These are phyloP conservation scores for Drymonia ruficornis DNA, from an alignment of 2,888 invertebrate genomes.

Conservation along the genomic window DNA sequence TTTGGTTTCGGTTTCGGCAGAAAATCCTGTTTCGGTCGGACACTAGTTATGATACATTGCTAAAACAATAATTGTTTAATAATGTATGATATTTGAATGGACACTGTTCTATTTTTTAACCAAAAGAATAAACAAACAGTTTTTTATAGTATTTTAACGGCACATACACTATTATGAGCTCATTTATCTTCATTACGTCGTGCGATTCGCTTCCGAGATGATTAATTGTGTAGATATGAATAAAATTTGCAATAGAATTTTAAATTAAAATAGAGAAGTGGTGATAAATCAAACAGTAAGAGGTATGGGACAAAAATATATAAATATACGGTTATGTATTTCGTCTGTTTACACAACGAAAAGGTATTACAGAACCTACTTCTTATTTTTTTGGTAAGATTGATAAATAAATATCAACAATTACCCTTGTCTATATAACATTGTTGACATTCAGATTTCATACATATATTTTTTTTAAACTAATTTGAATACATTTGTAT, in stretches of 20 bases:
- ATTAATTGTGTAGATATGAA: not conserved
- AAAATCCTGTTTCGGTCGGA: too few relatives aligned
- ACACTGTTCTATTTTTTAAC: not conserved
- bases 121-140: not conserved
- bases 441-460: too few relatives aligned
- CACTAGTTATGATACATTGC: too few relatives aligned
- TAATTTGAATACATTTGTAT: too few relatives aligned
- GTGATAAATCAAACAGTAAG: conserved; percentile 9
- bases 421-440: too few relatives aligned
- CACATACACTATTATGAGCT: conserved; percentile 7
- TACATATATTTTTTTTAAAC: too few relatives aligned
- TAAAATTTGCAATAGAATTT: not conserved
- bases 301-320: not conserved
- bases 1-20: too few relatives aligned
- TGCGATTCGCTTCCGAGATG: conserved; percentile 4
- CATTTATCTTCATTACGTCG: conserved; percentile 19
- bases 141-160: conserved; percentile 15
- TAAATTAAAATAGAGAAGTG: not conserved
- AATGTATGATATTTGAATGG: not conserved
- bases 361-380: too few relatives aligned
- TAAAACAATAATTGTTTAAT: too few relatives aligned
- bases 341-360: too few relatives aligned
- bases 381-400: too few relatives aligned
- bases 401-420: not conserved
- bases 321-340: not conserved